Conservation (phyloP, 37 sponge, comb jelly and placozoan species). For the Oopsacas minuta region DNA sequence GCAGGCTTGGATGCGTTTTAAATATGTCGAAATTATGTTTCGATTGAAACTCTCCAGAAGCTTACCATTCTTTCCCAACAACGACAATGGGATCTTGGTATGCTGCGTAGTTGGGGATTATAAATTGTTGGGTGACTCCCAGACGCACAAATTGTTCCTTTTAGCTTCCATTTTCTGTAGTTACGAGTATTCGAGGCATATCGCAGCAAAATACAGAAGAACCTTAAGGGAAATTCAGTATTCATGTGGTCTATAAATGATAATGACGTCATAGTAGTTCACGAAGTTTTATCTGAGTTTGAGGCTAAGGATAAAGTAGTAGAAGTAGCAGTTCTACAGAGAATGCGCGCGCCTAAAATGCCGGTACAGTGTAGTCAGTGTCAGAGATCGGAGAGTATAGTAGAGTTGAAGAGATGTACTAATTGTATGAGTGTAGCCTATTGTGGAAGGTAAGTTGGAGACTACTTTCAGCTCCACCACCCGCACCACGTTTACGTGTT, state of each 20-base stretch:
- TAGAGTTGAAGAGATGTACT: constrained; percentile 39
- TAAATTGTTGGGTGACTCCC: too few relatives aligned
- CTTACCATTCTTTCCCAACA: too few relatives aligned
- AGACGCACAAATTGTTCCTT: too few relatives aligned
- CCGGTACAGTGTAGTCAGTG: constrained; percentile 41
- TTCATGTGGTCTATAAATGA: constrained; percentile 30
- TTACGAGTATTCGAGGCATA: constrained; percentile 54
- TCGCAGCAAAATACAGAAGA: constrained; percentile 34
- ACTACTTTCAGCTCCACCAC: too few relatives aligned
- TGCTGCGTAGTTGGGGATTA: too few relatives aligned
- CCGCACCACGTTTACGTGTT: too few relatives aligned
- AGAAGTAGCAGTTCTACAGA: constrained; percentile 22
- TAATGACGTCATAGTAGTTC: constrained; percentile 48
- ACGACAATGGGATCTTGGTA: too few relatives aligned
- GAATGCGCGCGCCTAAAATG: constrained; percentile 21
- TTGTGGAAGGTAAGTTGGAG: constrained; percentile 31
- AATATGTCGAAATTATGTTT: too few relatives aligned
- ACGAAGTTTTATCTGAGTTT: constrained; percentile 1
- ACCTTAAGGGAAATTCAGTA: constrained; percentile 22
- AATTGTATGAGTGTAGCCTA: constrained; percentile 53
- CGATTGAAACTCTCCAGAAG: too few relatives aligned
- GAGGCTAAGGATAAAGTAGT: not conserved
- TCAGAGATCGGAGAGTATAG: not conserved
- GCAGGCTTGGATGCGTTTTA: too few relatives aligned
- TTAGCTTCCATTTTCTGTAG: constrained; percentile 28